phyloP scores from a whole-genome alignment of 2,113 vertebrate species.

The Alexandromys fortis region DNA sequence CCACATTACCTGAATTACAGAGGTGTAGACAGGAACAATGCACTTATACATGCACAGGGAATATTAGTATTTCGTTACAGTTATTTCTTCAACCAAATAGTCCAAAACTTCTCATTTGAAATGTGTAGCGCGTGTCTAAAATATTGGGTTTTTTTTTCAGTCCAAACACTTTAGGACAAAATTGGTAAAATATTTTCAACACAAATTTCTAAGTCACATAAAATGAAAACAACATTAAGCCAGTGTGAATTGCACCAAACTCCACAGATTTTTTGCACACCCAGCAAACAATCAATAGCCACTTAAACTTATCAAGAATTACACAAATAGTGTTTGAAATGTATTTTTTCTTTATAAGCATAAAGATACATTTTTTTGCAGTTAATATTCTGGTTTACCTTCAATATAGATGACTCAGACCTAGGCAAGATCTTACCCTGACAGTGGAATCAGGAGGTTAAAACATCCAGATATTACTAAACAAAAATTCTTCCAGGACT shows the following conservation, averaged over 20 bases:
- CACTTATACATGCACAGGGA: background rate
- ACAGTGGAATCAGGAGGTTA: background rate
- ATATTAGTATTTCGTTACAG: background rate
- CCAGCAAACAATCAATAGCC: background rate
- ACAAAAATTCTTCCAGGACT: background rate
- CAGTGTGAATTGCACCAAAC: background rate
- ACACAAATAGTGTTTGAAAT: background rate
- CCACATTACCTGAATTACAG: background rate
- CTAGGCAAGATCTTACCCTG: background rate
- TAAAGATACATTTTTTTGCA: background rate
- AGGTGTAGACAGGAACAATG: background rate
- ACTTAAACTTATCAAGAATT: too few species aligned
- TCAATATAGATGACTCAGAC: background rate
- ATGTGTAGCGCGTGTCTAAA: background rate
- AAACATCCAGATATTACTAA: background rate
- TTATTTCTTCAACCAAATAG: background rate
- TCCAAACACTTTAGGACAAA: background rate
- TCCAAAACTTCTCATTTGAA: background rate
- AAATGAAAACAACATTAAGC: background rate
- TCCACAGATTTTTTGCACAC: background rate
- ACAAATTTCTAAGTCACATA: background rate
- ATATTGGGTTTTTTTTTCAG: background rate
- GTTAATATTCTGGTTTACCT: background rate
- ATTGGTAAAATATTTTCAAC: background rate
- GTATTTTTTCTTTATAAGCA: background rate